Base-by-base conservation (phyloP, 2,113 vertebrate species). In the Calidris pygmaea region DNA sequence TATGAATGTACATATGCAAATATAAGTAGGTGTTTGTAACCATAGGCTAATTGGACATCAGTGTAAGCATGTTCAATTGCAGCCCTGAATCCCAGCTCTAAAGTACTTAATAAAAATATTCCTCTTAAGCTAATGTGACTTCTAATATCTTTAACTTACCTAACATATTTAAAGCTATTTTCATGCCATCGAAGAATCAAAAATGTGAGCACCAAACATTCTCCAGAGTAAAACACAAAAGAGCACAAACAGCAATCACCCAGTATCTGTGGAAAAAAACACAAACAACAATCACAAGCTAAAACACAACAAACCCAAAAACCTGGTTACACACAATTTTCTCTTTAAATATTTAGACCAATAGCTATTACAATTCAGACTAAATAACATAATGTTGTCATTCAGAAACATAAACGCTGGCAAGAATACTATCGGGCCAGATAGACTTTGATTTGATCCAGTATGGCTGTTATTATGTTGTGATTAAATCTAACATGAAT, bases 161-260 rank as follows among this genome's bases (percentile, higher is more conserved):
- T 98, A 65, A 95, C 41, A 48, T 85, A 89, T 67, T 87, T 97
- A 76, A 96, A 76, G n/a, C 68, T 82, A 37, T 92, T 96, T 60
- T 99, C 98, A 55, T 97, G 97, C 99, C 99, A 99, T 12, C 94
- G 98, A 82, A 99, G 96, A 96, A 98, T 95, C 94, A 99, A 95
- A 96, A 98, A 98, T 14, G 98, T 98, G 85, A 99, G 84, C 52
- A 98, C 78, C 68, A 99, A 97, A 58, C 96, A 95, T 24, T 98
- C 97, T 3, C 93, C 98, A 91, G 97, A 98, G 90, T 97, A 99
- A 97, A 99, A 99, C 32, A 98, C 91, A 96, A 99, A 99, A 5
- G 98, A 98, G 68, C 98, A 99, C 43, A 99, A 96, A 95, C 99
- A 99, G 89, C 98, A 97, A 75, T 99, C 99, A 52, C 99, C 99